Base-by-base conservation (phyloP, 2,797 vertebrate genomes). In the Nyctalus aviator region DNA sequence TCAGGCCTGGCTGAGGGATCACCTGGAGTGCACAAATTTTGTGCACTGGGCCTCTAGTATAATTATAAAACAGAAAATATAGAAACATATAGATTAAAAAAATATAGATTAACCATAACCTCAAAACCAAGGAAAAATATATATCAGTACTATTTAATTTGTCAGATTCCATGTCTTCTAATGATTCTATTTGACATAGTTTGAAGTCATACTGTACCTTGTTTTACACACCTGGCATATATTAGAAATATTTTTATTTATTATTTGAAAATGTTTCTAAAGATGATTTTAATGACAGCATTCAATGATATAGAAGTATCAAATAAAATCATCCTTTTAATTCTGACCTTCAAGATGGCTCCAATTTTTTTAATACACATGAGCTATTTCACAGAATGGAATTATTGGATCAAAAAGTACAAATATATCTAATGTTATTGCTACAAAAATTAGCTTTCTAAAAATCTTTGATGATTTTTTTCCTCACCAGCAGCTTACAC, bases 361-460 rank as follows among this genome's bases (percentile, higher is more conserved):
- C 17, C 12, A 5, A 5, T 76, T 71, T 71, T 95, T 89, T 83
- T 6, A 71, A 69, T 46, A 32, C 1, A 87, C 15, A 44, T 76
- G 18, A 3, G 4, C 37, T 66, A 62, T 17, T 88, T 81, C 32
- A 59, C 9, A 81, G n/a, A 88, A 82, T 82, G n/a, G 32, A 91
- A 76, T 17, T 83, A 41, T 53, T 84, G 3, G 18, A 73, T 84
- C 27, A 85, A 92, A 53, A 55, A 46, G 7, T 46, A 27, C 37
- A 72, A 81, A 35, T 66, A 86, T 57, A 73, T 57, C 11, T 79
- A 75, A 37, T 27, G 2, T 48, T 79, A 72, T 25, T 71, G 25
- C 46, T 72, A 79, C 32, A 85, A 68, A 82, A 59, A 85, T 84
- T 78, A 27, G 18, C 15, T 94, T 91, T 46, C 37, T 79, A 25